Base-by-base conservation (phyloP, 2,888 invertebrate genomes). In the Lasioglossum lativentre region DNA sequence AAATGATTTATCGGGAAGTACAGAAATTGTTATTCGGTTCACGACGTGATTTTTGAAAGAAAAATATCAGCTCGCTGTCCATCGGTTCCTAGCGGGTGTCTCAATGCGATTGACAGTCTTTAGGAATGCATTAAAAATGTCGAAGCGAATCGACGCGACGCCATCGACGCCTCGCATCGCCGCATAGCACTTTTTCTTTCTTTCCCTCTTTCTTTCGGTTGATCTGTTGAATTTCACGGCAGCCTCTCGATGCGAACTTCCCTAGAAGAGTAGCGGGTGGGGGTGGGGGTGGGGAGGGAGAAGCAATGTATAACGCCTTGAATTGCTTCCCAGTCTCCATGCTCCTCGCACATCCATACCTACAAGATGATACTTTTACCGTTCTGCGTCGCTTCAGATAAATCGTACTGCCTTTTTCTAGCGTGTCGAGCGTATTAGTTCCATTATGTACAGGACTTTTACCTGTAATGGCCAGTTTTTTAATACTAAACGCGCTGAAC, bases 111-210 rank as follows among this genome's bases (percentile, higher is more conserved):
- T 63, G 16, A 14, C 56, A 45, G 40, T 47, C 76, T 72, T 81
- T 47, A 72, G 72, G 23, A 77, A 81, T 81, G 72, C 72, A 77
- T 81, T 81, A 73, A 77, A 81, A 72, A 19, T 78, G 78, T 74
- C 78, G 34, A 47, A 56, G 40, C 63, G 42, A 75, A 79, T 82
- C 82, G 63, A 63, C 45, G n/a, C 27, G 12, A 59, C 10, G 30
- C 73, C 12, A 38, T 10, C 8, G 10, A 19, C 23, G 30, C 34
- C 16, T 6, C 14, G 27, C 63, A 1, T 5, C 27, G 19, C n/a
- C 2, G 47, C n/a, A 16, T 56, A 12, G 30, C 10, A 2, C 56
- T 45, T 56, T 63, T 52, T 23, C 27, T 16, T 14, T 47, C 16
- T 19, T 4, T 63, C 45, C 4, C 52, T 30, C 38, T 70, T 70